Percentiles rank a stretch among this genome's conserved stretches.
These are phyloP conservation scores for Leptothorax acervorum DNA, from an alignment of 2,888 invertebrate species.

Conservation along the genomic window DNA sequence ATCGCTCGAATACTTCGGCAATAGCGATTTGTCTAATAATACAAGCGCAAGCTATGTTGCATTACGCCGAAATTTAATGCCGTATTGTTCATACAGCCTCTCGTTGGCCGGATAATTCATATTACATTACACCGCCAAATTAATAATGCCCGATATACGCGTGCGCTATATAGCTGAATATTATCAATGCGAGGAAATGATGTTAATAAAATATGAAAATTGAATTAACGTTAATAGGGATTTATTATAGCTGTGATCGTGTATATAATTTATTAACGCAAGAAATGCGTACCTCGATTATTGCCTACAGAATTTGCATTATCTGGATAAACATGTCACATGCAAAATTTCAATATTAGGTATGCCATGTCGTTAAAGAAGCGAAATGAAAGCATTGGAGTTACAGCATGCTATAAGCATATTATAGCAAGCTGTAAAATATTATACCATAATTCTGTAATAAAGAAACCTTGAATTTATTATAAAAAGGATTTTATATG, in stretches of 20 bases:
- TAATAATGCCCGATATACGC: constrained; percentile 47
- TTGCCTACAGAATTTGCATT: constrained; percentile 45
- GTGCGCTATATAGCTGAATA: constrained; percentile 27
- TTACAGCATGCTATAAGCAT: not conserved
- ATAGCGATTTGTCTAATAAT: constrained; percentile 40
- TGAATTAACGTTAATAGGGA: constrained; percentile 54
- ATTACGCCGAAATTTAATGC: constrained; percentile 42
- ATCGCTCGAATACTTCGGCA: not conserved
- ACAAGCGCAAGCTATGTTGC: not conserved
- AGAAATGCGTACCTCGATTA: constrained; percentile 42
- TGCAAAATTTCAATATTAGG: constrained; percentile 39
- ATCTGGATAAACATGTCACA: constrained; percentile 53
- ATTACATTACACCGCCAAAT: constrained; percentile 41
- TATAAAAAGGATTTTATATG: not conserved
- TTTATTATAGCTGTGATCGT: constrained; percentile 47
- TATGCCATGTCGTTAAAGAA: constrained; percentile 24
- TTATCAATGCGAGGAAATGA: constrained; percentile 54
- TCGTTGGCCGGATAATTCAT: constrained; percentile 42
- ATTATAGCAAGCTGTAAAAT: not conserved
- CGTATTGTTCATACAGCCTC: constrained; percentile 29
- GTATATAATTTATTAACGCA: constrained; percentile 40
- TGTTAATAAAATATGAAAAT: constrained; percentile 57
- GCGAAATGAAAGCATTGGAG: constrained; percentile 7
- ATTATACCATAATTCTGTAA: not conserved
- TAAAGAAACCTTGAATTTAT: constrained; percentile 14